phyloP scores from a whole-genome alignment of 2,113 vertebrate species.

The Polypterus senegalus region DNA sequence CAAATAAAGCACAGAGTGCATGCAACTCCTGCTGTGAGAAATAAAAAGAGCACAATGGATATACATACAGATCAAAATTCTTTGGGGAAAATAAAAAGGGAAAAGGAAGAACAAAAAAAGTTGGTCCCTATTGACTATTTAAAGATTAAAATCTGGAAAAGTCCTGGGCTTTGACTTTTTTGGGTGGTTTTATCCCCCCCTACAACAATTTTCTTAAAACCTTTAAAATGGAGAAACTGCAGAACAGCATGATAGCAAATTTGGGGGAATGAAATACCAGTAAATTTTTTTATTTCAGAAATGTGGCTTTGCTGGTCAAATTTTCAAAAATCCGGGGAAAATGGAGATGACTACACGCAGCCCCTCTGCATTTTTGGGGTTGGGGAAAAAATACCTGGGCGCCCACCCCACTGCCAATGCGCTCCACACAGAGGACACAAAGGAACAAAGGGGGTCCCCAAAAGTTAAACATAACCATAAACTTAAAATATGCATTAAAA shows the following conservation, averaged over 20 bases:
- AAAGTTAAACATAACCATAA: slow-evolving; percentile 45
- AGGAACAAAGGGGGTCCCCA: slow-evolving; percentile 17
- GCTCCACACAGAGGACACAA: slow-evolving; percentile 53
- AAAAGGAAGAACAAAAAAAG: slow-evolving; percentile 47
- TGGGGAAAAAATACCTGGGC: too few species aligned
- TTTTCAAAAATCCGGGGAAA: too few species aligned
- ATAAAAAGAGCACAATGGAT: slow-evolving; percentile 32
- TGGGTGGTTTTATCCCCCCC: slow-evolving; percentile 49
- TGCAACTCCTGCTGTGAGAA: slow-evolving; percentile 56
- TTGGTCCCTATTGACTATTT: slow-evolving; percentile 40
- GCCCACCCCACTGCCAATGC: slow-evolving; percentile 52
- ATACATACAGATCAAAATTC: slow-evolving; percentile 38
- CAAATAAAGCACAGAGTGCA: slow-evolving; percentile 51
- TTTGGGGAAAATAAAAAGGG: slow-evolving; percentile 28
- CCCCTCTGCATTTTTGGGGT: slow-evolving; percentile 36
- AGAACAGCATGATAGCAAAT: slow-evolving; percentile 50
- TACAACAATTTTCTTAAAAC: slow-evolving; percentile 34
- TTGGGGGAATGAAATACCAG: slow-evolving; percentile 37
- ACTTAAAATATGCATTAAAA: slow-evolving; percentile 37
- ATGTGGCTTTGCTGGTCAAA: slow-evolving; percentile 24
- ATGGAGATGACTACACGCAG: slow-evolving; percentile 21
- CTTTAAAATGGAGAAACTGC: slow-evolving; percentile 51
- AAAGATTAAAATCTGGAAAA: slow-evolving; percentile 42
- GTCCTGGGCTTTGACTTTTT: slow-evolving; percentile 49
- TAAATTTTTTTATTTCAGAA: slow-evolving; percentile 20